Evolutionary conservation across 2,113 vertebrate species (phyloP), one percentile per base, ranked within the genome.

Genomic region (Trichechus manatus): DNA sequence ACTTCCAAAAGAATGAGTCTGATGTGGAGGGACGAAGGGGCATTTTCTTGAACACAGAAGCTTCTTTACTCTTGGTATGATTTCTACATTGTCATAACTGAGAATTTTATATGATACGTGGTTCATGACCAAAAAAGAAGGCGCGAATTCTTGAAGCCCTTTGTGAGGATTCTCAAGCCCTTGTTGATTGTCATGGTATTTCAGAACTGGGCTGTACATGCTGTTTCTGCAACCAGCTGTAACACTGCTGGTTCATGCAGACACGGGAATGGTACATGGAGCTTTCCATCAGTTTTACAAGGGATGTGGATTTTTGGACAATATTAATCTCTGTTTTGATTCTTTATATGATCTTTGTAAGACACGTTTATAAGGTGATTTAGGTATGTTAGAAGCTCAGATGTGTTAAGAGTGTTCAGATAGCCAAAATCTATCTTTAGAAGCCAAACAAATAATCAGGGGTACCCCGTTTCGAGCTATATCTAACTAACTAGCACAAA

Each of bases 1-100:
- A 9, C 91, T 84, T 95, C 75, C 36, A 9, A 61, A 95, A 92
- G 63, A 93, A 94, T 70, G 72, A 87, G 66, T 47, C 59, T n/a
- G 64, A 47, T 85, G 47, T 93, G 29, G 75, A 36, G 33, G 42
- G 25, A 89, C 29, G 22, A 22, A 82, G 66, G 56, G 31, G 82
- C 59, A 79, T 88, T 89, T 44, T 56, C 47, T 88, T 75, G 72
- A 94, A 47, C 72, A 72, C 59, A 78, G 68, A 83, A 92, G 47
- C 1, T 3, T 94, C 64, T 31, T 29, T 13, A 29, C 39, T 85
- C 7, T 31, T 77, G 50, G 15, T 82, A 20, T 47, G 36, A 89
- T 63, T 81, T 68, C 84, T 94, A 1, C 79, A 44, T 44, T 59
- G 42, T 94, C 59, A n/a, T 56, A 50, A n/a, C 20, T 33, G 74